These are phyloP conservation scores for Sebastiscus tertius DNA, from an alignment of 2,797 vertebrate species.

Conservation along the genomic window DNA sequence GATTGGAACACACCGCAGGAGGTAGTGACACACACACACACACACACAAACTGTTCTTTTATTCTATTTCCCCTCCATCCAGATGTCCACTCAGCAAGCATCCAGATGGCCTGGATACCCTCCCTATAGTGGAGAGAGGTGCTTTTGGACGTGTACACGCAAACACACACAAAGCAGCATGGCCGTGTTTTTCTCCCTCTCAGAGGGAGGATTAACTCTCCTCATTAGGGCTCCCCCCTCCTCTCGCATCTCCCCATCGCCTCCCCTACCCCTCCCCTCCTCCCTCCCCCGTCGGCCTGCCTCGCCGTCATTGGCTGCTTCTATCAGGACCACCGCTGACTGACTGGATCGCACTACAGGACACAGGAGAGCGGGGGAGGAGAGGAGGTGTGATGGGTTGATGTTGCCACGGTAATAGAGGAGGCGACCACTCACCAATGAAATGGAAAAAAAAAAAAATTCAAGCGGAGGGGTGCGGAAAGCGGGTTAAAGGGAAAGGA, in stretches of 20 bases:
- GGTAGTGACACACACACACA: background rate
- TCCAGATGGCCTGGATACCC: constrained; percentile 78
- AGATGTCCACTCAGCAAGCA: constrained; percentile 74
- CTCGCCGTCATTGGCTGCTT: constrained; percentile 72
- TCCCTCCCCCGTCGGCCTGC: constrained; percentile 24
- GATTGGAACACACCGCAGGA: background rate
- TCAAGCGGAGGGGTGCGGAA: constrained; percentile 32
- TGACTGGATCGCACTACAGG: constrained; percentile 69
- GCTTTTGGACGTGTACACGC: constrained; percentile 44
- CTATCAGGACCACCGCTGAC: constrained; percentile 67
- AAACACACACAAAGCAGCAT: constrained; percentile 63
- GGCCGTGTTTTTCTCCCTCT: constrained; percentile 69
- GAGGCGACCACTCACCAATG: constrained; percentile 67
- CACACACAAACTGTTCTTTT: constrained; percentile 56
- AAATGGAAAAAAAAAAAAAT: constrained; percentile 42
- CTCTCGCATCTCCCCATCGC: constrained; percentile 23
- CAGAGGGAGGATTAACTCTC: constrained; percentile 77
- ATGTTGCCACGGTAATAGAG: constrained; percentile 71
- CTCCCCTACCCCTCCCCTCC: constrained; percentile 18
- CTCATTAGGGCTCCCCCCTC: constrained; percentile 72
- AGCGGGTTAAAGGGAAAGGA: constrained; percentile 46
- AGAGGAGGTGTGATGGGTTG: constrained; percentile 54
- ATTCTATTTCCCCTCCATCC: constrained; percentile 64
- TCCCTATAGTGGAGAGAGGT: constrained; percentile 62
- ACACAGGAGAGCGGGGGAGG: constrained; percentile 38